A percentile compares a stretch with the other conserved stretches of the same genome.
Evolutionary conservation across 2,113 vertebrate genomes (phyloP).

Genomic region (Sapayoa aenigma): DNA sequence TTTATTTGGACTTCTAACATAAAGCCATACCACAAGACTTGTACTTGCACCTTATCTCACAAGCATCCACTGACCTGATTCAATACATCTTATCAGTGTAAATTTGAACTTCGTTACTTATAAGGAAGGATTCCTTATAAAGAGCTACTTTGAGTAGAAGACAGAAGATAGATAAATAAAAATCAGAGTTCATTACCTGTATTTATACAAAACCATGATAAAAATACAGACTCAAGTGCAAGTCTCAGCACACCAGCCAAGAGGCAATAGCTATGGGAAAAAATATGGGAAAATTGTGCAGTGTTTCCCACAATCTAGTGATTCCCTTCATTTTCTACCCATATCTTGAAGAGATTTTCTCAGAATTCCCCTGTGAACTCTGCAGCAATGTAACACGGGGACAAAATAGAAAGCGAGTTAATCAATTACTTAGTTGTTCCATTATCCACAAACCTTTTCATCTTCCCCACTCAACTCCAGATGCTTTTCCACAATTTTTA

Average conservation of each 20-base stretch:
- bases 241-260: background rate
- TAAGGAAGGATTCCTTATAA: background rate
- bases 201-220: background rate
- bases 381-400: background rate
- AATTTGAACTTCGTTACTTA: background rate
- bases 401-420: background rate
- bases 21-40: background rate
- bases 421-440: background rate
- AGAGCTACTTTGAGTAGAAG: background rate
- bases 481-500: slow-evolving; percentile 80
- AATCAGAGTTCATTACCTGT: background rate
- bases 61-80: background rate
- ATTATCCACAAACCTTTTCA: slow-evolving; percentile 80
- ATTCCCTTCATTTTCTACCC: background rate
- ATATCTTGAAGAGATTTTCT: background rate
- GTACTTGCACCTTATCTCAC: background rate
- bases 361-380: background rate
- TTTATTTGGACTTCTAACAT: background rate
- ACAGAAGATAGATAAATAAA: background rate
- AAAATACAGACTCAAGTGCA: background rate
- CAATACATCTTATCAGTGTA: background rate
- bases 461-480: slow-evolving; percentile 77
- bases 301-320: background rate
- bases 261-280: background rate
- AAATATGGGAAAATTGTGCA: background rate